Evolutionary conservation across 2,113 vertebrate species (phyloP).

Genomic region (Heterotilapia buettikoferi): DNA sequence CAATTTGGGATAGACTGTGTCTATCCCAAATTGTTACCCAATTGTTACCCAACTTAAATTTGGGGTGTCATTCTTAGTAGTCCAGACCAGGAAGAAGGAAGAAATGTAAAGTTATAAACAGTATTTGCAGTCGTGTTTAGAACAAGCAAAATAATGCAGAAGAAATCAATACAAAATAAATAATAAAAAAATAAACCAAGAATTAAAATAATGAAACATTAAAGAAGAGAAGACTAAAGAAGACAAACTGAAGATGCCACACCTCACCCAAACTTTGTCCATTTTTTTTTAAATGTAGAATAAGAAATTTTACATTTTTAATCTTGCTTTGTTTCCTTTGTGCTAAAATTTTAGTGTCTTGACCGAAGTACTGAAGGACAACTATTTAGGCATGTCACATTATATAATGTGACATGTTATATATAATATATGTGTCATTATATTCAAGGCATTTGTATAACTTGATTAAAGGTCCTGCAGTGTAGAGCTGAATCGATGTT

Average conservation of each 20-base stretch:
- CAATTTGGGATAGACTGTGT: not conserved
- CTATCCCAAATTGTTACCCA: not conserved
- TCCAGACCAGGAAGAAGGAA: not conserved
- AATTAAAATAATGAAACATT: not conserved
- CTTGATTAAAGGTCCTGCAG: not conserved
- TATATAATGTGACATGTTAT: not conserved
- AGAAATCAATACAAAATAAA: not conserved
- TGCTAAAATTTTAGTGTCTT: not conserved
- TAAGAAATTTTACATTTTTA: not conserved
- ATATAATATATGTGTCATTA: not conserved
- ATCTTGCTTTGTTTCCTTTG: not conserved
- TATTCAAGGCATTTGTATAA: not conserved
- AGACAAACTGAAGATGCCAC: not conserved
- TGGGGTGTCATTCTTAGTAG: not conserved
- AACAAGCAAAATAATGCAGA: not conserved
- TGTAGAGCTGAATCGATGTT: not conserved
- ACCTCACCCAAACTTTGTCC: not conserved
- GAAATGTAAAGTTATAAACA: not conserved
- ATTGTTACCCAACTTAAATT: not conserved
- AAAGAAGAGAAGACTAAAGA: not conserved
- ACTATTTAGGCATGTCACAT: not conserved
- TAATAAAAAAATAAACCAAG: not conserved
- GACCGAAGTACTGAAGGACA: not conserved
- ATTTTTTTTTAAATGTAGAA: not conserved
- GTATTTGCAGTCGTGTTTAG: not conserved